These are phyloP conservation scores for Oikopleura vanhoeffeni DNA, from an alignment of 23 tunicate genomes.

Conservation along the genomic window DNA sequence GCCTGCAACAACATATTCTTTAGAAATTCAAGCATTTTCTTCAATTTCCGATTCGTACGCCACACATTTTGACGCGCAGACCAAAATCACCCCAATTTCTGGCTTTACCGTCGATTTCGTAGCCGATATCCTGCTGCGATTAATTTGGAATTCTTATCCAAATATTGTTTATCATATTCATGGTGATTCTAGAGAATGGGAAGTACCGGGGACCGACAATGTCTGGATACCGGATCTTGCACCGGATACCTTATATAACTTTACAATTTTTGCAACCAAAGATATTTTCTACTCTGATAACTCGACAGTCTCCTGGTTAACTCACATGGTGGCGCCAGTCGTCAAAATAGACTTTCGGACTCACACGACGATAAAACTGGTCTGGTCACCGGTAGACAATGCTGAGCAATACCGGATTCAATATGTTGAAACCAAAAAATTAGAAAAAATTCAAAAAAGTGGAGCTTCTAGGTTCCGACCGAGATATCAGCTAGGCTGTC, in stretches of 20 bases:
- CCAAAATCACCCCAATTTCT: not conserved
- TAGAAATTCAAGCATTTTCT: not conserved
- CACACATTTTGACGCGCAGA: not conserved
- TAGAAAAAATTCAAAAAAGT: not conserved
- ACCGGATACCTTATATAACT: not conserved
- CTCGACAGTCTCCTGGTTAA: not conserved
- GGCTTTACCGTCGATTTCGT: not conserved
- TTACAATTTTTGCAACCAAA: not conserved
- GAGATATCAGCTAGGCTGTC: no score
- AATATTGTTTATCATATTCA: not conserved
- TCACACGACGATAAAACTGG: not conserved
- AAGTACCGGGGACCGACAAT: not conserved
- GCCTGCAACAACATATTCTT: not conserved
- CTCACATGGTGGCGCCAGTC: not conserved
- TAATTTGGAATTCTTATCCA: not conserved
- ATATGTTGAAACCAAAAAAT: not conserved
- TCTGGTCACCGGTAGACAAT: not conserved
- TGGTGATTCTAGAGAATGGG: not conserved
- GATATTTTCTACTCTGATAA: not conserved
- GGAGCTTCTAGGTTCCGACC: no score
- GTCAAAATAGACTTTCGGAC: not conserved
- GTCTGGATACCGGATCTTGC: not conserved
- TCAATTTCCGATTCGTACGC: not conserved
- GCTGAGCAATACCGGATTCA: not conserved
- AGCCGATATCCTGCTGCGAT: not conserved